phyloP scores from a whole-genome alignment of 2,888 invertebrate genomes.

The Drosophila kanekoi region DNA sequence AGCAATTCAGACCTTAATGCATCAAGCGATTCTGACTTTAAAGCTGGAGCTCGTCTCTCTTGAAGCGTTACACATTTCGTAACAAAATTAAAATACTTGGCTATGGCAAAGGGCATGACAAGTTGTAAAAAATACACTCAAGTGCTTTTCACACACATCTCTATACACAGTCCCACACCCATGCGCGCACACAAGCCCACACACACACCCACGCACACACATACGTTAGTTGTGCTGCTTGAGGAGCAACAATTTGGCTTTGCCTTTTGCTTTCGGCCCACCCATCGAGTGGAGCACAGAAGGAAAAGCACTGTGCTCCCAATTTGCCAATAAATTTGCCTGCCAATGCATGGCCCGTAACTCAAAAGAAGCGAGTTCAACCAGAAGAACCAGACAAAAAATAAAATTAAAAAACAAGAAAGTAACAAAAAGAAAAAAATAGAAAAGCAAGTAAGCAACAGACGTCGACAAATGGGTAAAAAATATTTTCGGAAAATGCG shows the following conservation, averaged over 20 bases:
- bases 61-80: conserved; percentile 7
- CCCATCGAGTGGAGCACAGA: conserved; percentile 29
- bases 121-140: conserved; percentile 76
- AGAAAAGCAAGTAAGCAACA: conserved; percentile 6
- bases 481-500: conserved; percentile 37
- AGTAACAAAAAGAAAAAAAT: conserved; percentile 7
- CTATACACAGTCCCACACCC: conserved; percentile 13
- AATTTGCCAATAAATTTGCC: conserved; percentile 79
- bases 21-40: neutral
- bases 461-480: conserved; percentile 37
- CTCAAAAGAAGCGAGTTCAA: conserved; percentile 55
- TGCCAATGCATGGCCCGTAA: conserved; percentile 71
- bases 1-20: too few relatives aligned
- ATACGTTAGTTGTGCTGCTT: conserved; percentile 7
- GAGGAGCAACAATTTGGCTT: conserved; percentile 43
- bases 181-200: conserved; percentile 3
- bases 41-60: neutral
- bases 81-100: conserved; percentile 16
- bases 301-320: conserved; percentile 73
- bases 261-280: conserved; percentile 23
- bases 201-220: conserved; percentile 9
- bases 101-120: conserved; percentile 29
- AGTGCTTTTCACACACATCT: conserved; percentile 57
- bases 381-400: conserved; percentile 26
- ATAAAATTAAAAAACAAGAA: conserved; percentile 3